Evolutionary conservation across 1,140 invertebrate species (phyloP), one percentile per base, ranked within the genome.

Genomic region (Drosophila pachea): DNA sequence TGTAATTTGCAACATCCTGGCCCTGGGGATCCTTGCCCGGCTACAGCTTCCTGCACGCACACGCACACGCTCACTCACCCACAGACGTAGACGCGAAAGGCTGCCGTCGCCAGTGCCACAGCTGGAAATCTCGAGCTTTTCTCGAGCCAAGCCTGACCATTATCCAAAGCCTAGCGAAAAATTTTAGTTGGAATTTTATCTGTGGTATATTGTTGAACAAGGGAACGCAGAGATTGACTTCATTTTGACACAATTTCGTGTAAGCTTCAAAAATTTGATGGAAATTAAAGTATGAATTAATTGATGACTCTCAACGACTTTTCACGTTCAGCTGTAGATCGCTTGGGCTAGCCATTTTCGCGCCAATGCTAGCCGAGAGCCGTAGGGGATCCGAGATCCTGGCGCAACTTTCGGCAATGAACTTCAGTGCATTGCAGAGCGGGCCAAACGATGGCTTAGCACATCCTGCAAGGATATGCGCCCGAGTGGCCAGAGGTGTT

Each of bases 391-490:
- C 22, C 22, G 22, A 22, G 22, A 22, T 22, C 22, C 3, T 1
- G 22, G 22, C 22, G 8, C 16, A 78, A 86, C 55, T 86, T 86
- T 84, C 76, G 81, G 81, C 81, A 86, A 84, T 84, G 81, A 84
- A 86, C 81, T 77, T 81, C 61, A 62, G 63, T 50, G 63, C 43
- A 50, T 42, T 60, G 40, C 33, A 11, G 16, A 11, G 35, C 54
- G 29, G 35, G 14, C 16, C 31, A 42, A 22, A 40, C 69, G 64
- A 55, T 47, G 59, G 75, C 73, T 74, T 78, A 78, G 68, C 76
- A 84, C 70, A 77, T 84, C 76, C 79, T 63, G 71, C n/a, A 58
- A 68, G 64, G 70, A 73, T 54, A 71, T 58, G 58, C 59, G 53
- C 56, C 61, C 53, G 56, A 54, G 50, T 53, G 48, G 62, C 38